Percentiles rank a stretch among this genome's conserved stretches.
Evolutionary conservation across 1,140 invertebrate species (phyloP).

Genomic region (Pollicipes pollicipes): DNA sequence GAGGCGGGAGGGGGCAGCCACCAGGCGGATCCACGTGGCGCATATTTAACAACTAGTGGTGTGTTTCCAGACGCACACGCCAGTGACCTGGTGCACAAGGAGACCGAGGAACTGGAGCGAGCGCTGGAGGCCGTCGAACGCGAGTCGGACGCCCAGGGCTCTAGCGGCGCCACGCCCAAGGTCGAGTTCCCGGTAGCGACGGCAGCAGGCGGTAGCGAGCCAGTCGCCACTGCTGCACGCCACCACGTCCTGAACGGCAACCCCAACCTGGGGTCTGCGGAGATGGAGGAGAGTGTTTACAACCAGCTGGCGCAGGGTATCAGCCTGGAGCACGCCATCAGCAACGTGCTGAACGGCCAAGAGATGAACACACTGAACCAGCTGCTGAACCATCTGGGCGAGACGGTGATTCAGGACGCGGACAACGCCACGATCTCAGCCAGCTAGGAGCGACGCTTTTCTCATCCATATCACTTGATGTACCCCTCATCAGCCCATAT

Average conservation of each 20-base stretch:
- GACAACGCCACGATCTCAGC: not conserved
- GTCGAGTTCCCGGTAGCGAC: too few relatives aligned
- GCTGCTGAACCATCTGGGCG: not conserved
- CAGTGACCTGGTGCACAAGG: not conserved
- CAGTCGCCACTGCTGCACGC: too few relatives aligned
- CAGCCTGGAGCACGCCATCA: not conserved
- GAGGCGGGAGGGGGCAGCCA: too few relatives aligned
- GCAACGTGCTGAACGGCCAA: not conserved
- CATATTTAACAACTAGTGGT: too few relatives aligned
- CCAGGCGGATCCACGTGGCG: too few relatives aligned
- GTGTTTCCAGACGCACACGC: not conserved
- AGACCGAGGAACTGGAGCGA: not conserved
- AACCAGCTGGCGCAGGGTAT: not conserved
- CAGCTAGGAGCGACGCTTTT: not conserved
- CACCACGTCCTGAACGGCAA: not conserved
- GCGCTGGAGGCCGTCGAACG: not conserved
- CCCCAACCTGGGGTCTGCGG: not conserved
- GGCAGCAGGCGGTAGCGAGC: too few relatives aligned
- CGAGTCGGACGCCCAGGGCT: not conserved
- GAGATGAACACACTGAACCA: not conserved
- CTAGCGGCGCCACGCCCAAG: too few relatives aligned
- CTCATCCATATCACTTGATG: too few relatives aligned
- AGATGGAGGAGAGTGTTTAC: not conserved
- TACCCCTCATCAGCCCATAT: too few relatives aligned
- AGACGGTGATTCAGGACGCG: not conserved